phyloP scores from a whole-genome alignment of 2,113 vertebrate species.

The Odontophorus gujanensis region DNA sequence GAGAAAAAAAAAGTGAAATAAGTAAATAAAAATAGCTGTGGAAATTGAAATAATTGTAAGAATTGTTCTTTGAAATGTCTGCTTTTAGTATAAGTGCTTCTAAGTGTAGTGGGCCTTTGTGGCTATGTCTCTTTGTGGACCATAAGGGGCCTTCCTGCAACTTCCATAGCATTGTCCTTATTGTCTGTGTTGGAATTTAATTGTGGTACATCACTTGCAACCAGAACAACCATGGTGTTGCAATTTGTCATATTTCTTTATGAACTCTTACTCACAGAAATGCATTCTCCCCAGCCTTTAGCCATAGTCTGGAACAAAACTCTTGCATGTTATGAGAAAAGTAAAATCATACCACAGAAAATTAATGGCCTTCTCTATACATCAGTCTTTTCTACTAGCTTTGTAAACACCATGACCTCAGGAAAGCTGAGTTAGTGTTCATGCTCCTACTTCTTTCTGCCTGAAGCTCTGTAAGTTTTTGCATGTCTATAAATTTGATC shows the following conservation, averaged over 20 bases:
- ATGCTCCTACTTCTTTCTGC: neutral
- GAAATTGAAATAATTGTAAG: neutral
- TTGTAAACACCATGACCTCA: slow-evolving; percentile 34
- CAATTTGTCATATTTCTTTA: slow-evolving; percentile 41
- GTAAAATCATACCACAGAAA: slow-evolving; percentile 53
- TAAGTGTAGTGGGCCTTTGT: neutral
- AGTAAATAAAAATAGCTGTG: neutral
- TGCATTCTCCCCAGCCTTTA: neutral
- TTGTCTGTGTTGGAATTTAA: slow-evolving; percentile 8
- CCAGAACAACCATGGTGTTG: slow-evolving; percentile 39
- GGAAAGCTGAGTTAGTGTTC: neutral
- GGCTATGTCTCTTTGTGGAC: neutral
- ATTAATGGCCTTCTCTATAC: slow-evolving; percentile 13
- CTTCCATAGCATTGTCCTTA: neutral
- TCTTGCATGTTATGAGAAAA: slow-evolving; percentile 3
- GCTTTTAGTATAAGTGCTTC: neutral
- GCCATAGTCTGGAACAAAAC: slow-evolving; percentile 16
- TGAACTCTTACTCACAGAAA: slow-evolving; percentile 6
- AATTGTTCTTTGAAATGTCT: neutral
- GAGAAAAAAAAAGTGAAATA: neutral
- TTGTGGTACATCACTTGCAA: neutral
- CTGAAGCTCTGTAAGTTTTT: neutral
- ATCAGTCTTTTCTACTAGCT: neutral
- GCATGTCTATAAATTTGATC: slow-evolving; percentile 3
- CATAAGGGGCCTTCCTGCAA: neutral